Evolutionary conservation across 2,113 vertebrate genomes (phyloP), one percentile per base, ranked within the genome.

Genomic region (Pao palembangensis): DNA sequence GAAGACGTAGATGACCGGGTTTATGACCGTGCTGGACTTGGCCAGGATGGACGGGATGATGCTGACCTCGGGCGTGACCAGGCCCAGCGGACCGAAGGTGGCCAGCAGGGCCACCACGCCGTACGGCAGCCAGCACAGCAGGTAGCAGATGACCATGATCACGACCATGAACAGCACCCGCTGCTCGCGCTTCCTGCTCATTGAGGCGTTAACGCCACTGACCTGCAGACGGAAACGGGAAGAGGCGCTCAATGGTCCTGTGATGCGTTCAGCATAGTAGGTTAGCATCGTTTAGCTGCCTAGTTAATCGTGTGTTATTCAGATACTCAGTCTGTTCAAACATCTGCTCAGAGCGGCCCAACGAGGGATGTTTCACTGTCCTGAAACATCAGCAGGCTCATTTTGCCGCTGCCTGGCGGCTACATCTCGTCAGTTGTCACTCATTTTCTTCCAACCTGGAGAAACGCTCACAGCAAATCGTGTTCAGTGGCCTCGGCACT

Each of bases 71-170:
- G 92, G 89, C 0, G 81, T 85, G 52, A 92, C 67, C 12, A 91
- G 64, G 4, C 88, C 91, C 0, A 81, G 76, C 6, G 71, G 79
- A 6, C 92, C 91, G 17, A 92, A 91, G 0, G 90, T 90, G 44
- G 92, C 91, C 44, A 76, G 17, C 59, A 93, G 79, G 2, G 91
- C 91, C 87, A 92, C 88, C 43, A 90, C 77, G 0, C 89, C 90
- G 0, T 91, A 93, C 0, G 89, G 91, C 78, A 94, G 71, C 91
- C 92, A 93, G 85, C 92, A 93, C 51, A 93, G 53, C 34, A 93
- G 84, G 84, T 92, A 93, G 76, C 89, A 92, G 58, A 88, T 57
- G 20, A 92, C 88, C 92, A 93, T 91, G 54, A 88, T 54, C 50
- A 91, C 69, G 78, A 92, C 91, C 91, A 93, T 90, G 63, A 88